Base-by-base conservation (phyloP, 2,888 invertebrate genomes). In the Polydrusus tereticollis region DNA sequence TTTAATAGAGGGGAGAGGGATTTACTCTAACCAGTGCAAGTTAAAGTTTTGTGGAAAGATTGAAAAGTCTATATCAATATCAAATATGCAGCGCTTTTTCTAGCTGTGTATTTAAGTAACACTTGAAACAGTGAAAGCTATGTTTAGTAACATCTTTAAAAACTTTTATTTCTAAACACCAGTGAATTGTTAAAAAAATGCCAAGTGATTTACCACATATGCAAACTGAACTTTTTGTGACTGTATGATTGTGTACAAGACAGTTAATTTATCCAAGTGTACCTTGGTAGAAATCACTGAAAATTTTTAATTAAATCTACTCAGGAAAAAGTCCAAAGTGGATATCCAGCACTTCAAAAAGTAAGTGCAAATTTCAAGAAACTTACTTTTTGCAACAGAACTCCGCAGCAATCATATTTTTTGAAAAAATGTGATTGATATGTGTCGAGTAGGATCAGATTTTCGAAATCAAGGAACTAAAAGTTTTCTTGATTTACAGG, bases 401-500 rank as follows among this genome's bases (percentile, higher is more conserved):
- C 62, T 57, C 45, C 66, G 33, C 52, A 29, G 12, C 52, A 55
- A 55, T 55, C 52, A 55, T 18, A 58, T 55, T 36, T 33, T 23
- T 14, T 38, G 16, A 45, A n/a, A 65, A 36, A 21, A 41, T 65
- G 36, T 69, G 69, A 62, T 38, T 45, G 64, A 33, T 33, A 14
- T 63, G 58, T 41, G 63, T 18, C 47, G 23, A 72, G 68, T 69
- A 69, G 73, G 73, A 69, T 69, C 65, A 65, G 52, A 50, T 43
- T 55, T 47, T 65, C 45, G 23, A 55, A 64, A 69, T 69, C 66
- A 33, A 69, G 69, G 66, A 73, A 69, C 67, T 74, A 74, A 55
- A 70, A 16, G 70, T 70, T 74, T 74, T 74, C 70, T 74, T 64
- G 70, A 52, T 62, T 58, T 14, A n/a, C 45, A 47, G 60, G 70